Evolutionary conservation across 2,888 invertebrate species (phyloP), one percentile per base, ranked within the genome.

Genomic region (Alsophila aescularia): DNA sequence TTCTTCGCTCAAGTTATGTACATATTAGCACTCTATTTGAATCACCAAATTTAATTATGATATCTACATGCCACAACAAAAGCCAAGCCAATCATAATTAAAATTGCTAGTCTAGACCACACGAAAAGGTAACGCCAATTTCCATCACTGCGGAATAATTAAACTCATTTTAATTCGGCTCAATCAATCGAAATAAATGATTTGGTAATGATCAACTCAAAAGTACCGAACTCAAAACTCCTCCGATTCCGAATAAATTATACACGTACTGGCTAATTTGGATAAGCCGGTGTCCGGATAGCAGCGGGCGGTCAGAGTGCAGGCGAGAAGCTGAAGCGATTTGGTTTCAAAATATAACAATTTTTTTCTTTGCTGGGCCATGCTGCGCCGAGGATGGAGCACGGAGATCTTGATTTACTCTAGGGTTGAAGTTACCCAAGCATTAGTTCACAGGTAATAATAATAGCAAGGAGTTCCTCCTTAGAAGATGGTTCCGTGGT

Each of bases 241-340:
- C 65, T 69, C 69, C 61, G 70, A 77, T 79, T 71, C 69, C 61
- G 61, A n/a, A 75, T 79, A 69, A 76, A 80, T 79, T 79, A 81
- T 79, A 75, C 74, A 81, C 66, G 72, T 74, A 66, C 64, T 61
- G 63, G 70, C 81, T 82, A 82, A 82, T 82, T 79, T 68, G 66
- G 74, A 67, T 64, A 73, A 66, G 72, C 70, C 58, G 57, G 67
- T 58, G 75, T 77, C 77, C 75, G 75, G 70, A 63, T 62, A 64
- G 67, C 63, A 66, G 64, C 69, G 59, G 58, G 45, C 67, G 36
- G 12, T 27, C 24, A 13, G 16, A 39, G 13, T 34, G 18, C 0
- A 2, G 24, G 43, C 40, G 18, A 37, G 7, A 4, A 43, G 32
- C 43, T 13, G 15, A 1, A 16, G 31, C 39, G 24, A 24, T 32